Base-by-base conservation (phyloP, 2,888 invertebrate genomes). In the Drosophila eohydei region DNA sequence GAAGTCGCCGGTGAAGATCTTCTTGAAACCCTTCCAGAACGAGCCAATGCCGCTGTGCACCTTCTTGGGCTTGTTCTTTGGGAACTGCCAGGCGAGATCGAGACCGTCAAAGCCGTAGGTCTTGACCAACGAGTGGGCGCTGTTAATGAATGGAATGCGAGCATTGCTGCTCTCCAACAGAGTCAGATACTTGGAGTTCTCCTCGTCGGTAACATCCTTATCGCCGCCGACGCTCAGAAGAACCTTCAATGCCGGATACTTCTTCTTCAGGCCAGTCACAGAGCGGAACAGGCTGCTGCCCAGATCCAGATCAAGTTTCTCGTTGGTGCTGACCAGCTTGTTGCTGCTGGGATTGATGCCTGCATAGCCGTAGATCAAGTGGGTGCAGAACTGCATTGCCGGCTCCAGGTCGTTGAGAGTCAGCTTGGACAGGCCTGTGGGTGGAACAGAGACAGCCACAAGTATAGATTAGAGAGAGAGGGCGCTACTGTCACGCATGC, bases 41-140 rank as follows among this genome's bases (percentile, higher is more conserved):
- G 93, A 92, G 93, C 95, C 94, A 82, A 94, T 93, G 41, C 94
- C 94, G 67, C 95, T 94, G 62, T 92, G 95, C 68, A 96, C 95
- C 93, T 97, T 97, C 94, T 96, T 96, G 38, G 96, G 95, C 92
- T 96, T 96, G 76, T 95, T 94, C 72, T 94, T 95, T 26, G 97
- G 95, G 93, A 97, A 97, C 92, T 97, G 95, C 97, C 97, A 97
- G 12, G 95, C 96, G 38, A 97, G 93, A 91, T 98, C 98, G 30
- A 98, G 93, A 3, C 98, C 98, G 91, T 98, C 97, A 83, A 98
- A 98, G 30, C 95, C 95, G 86, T 97, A 96, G 58, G 96, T 96
- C 80, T 95, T 95, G 14, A 96, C 93, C 52, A 97, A 83, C 2
- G 95, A 93, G 26, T 95, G 95, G 3, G 95, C 96, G 2, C 97